A percentile compares a stretch with the other conserved stretches of the same genome.
These are phyloP conservation scores for Temnothorax unifasciatus DNA, from an alignment of 2,888 invertebrate genomes.

Conservation along the genomic window DNA sequence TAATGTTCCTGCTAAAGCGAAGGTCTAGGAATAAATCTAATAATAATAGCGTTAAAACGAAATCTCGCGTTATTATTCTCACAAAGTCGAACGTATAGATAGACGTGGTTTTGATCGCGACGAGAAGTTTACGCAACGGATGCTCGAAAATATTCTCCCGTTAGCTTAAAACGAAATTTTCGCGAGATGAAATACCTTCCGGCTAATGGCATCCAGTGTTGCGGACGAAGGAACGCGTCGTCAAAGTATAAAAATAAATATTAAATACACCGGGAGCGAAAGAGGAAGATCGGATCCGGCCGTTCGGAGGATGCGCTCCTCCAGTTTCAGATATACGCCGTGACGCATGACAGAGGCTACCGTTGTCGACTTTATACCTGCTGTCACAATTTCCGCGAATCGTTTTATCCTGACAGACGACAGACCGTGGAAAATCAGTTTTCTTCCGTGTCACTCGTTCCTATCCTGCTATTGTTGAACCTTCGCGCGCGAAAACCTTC, in stretches of 20 bases:
- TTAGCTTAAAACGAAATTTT: conserved; percentile 34
- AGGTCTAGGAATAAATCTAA: neutral
- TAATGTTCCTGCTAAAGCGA: neutral
- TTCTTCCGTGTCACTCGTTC: conserved; percentile 72
- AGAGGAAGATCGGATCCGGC: conserved; percentile 34
- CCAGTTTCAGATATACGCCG: conserved; percentile 57
- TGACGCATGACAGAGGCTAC: conserved; percentile 43
- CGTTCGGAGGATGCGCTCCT: conserved; percentile 51
- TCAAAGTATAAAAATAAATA: conserved; percentile 66
- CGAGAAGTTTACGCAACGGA: neutral
- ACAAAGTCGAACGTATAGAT: neutral
- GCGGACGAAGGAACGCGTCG: conserved; percentile 27
- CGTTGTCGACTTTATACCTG: conserved; percentile 63
- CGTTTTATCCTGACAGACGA: conserved; percentile 74
- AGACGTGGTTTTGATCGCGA: neutral
- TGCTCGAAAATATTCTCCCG: conserved; percentile 26
- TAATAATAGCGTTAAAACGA: conserved; percentile 1
- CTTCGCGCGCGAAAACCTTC: conserved; percentile 61
- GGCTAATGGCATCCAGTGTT: conserved; percentile 41
- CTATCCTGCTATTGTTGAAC: conserved; percentile 52
- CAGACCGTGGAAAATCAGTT: conserved; percentile 77
- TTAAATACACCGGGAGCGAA: conserved; percentile 57
- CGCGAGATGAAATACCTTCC: conserved; percentile 59
- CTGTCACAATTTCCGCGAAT: conserved; percentile 74
- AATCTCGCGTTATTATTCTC: neutral